Evolutionary conservation across 2,113 vertebrate species (phyloP), one percentile per base, ranked within the genome.

Genomic region (Corythoichthys intestinalis): DNA sequence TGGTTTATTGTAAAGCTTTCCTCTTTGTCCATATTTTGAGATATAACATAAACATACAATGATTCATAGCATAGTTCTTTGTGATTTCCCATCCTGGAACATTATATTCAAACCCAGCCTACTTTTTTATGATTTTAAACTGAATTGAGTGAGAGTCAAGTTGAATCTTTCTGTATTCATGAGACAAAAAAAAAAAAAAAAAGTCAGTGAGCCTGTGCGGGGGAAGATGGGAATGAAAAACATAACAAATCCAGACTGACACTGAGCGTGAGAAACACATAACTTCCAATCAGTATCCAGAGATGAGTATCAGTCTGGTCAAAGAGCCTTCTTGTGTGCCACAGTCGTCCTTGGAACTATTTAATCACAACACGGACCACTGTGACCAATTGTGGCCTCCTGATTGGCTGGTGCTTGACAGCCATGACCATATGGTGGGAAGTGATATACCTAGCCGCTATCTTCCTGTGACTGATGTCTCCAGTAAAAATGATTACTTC

Each of bases 401-500:
- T 87, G 87, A 93, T 91, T 93, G 90, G 91, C 76, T 71, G 0
- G 17, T 52, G 76, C 85, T 89, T 83, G 80, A 91, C 90, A 89
- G 73, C 90, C 89, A 81, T 88, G 89, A 86, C 91, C 90, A 88
- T 91, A 90, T 92, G 91, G 91, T 83, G 80, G 88, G 82, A 82
- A 91, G 87, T 88, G 90, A 93, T 92, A 93, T 91, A 91, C 86
- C 87, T 87, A 81, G 83, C 88, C 88, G 87, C 88, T 90, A 92
- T 91, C 90, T 79, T 82, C 78, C 83, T 5, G 61, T 89, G 88
- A 91, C 83, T 91, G 89, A 92, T 91, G 91, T 90, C 85, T 86
- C 79, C 85, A 85, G 87, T 87, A 84, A 87, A 90, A 91, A 91
- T 92, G 88, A 93, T 93, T 92, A 88, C 90, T 91, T 93, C 87